A percentile compares a stretch with the other conserved stretches of the same genome.
These are phyloP conservation scores for Hycleus cichorii DNA, from an alignment of 1,140 invertebrate genomes.

Conservation along the genomic window DNA sequence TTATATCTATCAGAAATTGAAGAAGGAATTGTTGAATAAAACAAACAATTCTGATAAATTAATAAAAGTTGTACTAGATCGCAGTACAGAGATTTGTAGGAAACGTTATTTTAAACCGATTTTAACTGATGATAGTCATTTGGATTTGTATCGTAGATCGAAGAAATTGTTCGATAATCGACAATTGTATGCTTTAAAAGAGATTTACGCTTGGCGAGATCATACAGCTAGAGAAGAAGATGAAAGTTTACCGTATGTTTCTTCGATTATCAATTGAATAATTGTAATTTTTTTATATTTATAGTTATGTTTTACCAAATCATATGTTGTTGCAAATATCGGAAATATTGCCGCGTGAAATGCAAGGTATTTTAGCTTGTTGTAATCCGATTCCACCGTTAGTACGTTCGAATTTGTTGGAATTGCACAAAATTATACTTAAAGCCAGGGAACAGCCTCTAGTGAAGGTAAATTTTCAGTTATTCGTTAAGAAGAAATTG, in stretches of 20 bases:
- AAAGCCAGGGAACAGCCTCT: constrained; percentile 67
- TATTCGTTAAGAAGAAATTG: background rate
- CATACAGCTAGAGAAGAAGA: constrained; percentile 76
- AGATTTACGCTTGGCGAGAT: constrained; percentile 87
- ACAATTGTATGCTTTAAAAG: constrained; percentile 75
- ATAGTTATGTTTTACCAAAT: constrained; percentile 86
- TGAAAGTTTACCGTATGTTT: constrained; percentile 70
- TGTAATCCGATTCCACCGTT: constrained; percentile 90
- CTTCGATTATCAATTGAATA: constrained; percentile 2
- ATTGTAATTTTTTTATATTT: constrained; percentile 3
- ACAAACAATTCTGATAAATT: constrained; percentile 64
- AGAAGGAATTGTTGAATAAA: constrained; percentile 65
- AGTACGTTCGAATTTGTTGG: constrained; percentile 66
- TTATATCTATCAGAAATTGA: constrained; percentile 82
- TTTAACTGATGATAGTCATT: constrained; percentile 63
- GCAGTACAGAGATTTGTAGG: constrained; percentile 66
- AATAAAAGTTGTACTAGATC: constrained; percentile 60
- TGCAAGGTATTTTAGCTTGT: constrained; percentile 87
- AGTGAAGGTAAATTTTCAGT: constrained; percentile 48
- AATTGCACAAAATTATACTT: constrained; percentile 69
- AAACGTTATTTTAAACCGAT: constrained; percentile 77
- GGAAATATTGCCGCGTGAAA: constrained; percentile 84
- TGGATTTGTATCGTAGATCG: constrained; percentile 68
- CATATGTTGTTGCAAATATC: constrained; percentile 91
- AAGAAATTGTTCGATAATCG: constrained; percentile 76